Percentiles rank a stretch among this genome's conserved stretches.
phyloP scores from a whole-genome alignment of 2,113 vertebrate species.

The Symphodus melops region DNA sequence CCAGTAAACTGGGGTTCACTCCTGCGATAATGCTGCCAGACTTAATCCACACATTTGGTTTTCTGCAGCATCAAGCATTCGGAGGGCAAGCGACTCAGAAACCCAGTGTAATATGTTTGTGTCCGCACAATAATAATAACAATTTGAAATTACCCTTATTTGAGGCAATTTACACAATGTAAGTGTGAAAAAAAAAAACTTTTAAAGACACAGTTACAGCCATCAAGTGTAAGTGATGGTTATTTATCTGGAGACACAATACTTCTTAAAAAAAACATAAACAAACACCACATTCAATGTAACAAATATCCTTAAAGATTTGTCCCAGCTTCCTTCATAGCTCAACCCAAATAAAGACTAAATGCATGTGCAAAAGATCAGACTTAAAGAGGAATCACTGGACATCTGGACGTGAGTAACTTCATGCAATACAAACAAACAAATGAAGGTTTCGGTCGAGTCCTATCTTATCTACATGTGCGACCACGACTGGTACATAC shows the following conservation, averaged over 20 bases:
- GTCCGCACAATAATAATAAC: neutral
- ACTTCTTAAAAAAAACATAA: too few relatives aligned
- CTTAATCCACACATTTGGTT: slow-evolving; percentile 65
- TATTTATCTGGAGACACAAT: too few relatives aligned
- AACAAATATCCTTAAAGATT: neutral
- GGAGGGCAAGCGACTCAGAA: slow-evolving; percentile 14
- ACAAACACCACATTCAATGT: neutral
- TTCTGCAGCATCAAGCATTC: slow-evolving; percentile 52
- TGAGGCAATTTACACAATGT: too few relatives aligned
- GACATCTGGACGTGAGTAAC: neutral
- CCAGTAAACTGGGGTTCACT: slow-evolving; percentile 23
- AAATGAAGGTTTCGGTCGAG: too few relatives aligned
- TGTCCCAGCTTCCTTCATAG: neutral
- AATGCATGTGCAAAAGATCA: neutral
- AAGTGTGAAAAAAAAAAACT: neutral
- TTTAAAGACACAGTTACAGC: neutral
- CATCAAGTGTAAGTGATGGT: neutral
- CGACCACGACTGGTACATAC: neutral
- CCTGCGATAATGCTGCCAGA: slow-evolving; percentile 46
- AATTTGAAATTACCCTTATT: neutral
- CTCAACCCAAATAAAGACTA: neutral
- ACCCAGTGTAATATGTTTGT: neutral
- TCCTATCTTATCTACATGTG: too few relatives aligned
- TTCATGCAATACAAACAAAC: neutral
- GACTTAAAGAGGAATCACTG: neutral